phyloP scores from a whole-genome alignment of 2,113 vertebrate genomes.

The Takifugu bimaculatus region DNA sequence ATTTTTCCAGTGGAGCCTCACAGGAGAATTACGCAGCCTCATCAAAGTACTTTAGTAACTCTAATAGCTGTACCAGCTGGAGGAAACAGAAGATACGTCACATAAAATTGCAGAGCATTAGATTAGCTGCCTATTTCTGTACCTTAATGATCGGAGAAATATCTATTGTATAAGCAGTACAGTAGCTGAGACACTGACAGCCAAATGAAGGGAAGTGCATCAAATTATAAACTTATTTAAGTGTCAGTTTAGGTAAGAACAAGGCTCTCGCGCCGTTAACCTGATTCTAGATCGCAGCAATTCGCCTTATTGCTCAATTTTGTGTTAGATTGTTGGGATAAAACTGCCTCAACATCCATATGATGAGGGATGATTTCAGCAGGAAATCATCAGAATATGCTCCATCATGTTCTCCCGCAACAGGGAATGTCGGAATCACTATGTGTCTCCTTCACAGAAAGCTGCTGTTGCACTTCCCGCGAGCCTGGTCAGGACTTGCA shows the following conservation, averaged over 20 bases:
- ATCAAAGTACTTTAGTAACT: slow-evolving; percentile 49
- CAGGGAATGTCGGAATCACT: neutral
- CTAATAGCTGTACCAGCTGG: slow-evolving; percentile 69
- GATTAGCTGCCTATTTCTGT: slow-evolving; percentile 69
- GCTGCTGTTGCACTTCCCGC: slow-evolving; percentile 7
- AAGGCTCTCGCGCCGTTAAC: no score
- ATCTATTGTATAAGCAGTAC: slow-evolving; percentile 37
- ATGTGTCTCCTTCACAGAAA: slow-evolving; percentile 31
- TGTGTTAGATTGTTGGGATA: no score
- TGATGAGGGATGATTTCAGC: no score
- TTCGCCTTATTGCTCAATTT: no score
- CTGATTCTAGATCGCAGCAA: no score
- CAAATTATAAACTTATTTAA: no score
- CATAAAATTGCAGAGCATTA: slow-evolving; percentile 70
- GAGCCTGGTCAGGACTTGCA: slow-evolving; percentile 36
- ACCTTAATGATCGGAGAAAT: slow-evolving; percentile 56
- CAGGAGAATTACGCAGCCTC: slow-evolving; percentile 50
- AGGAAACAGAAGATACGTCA: slow-evolving; percentile 70
- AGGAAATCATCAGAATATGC: no score
- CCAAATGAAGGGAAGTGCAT: no score
- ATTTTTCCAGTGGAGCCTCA: slow-evolving; percentile 47
- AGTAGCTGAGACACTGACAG: neutral
- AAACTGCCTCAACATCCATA: neutral
- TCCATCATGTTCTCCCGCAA: neutral
- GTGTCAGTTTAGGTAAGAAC: no score